Evolutionary conservation across 2,888 invertebrate species (phyloP).

Genomic region (Pyrochroa serraticornis): DNA sequence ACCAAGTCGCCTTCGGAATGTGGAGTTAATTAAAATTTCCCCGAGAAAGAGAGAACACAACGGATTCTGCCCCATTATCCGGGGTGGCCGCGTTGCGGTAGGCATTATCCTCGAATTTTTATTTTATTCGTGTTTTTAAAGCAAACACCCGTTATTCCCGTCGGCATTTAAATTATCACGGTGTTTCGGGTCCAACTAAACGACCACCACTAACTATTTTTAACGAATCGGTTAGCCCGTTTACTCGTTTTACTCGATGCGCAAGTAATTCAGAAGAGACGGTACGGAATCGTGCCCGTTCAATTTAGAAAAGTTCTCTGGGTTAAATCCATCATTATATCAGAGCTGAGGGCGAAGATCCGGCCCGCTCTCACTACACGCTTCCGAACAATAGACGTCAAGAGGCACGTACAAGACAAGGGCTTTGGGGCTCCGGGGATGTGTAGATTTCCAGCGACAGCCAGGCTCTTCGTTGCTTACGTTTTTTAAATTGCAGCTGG

Average conservation of each 20-base stretch:
- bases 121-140: slow-evolving; percentile 22
- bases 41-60: slow-evolving; percentile 5
- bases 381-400: slow-evolving; percentile 59
- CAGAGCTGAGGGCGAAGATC: slow-evolving; percentile 56
- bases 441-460: slow-evolving; percentile 26
- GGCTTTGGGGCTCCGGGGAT: slow-evolving; percentile 45
- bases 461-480: slow-evolving; percentile 5
- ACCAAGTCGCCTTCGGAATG: slow-evolving; percentile 23
- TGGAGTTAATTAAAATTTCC: slow-evolving; percentile 28
- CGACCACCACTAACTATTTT: not conserved
- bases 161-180: too few relatives aligned
- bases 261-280: slow-evolving; percentile 13
- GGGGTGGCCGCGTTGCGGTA: too few relatives aligned
- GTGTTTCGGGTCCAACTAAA: not conserved
- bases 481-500: slow-evolving; percentile 7
- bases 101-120: slow-evolving; percentile 5
- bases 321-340: slow-evolving; percentile 59
- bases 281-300: slow-evolving; percentile 22
- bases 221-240: not conserved
- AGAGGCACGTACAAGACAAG: slow-evolving; percentile 56
- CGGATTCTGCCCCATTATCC: too few relatives aligned
- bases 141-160: too few relatives aligned
- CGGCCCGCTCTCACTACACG: slow-evolving; percentile 55
- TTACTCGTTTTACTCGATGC: slow-evolving; percentile 11
- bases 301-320: slow-evolving; percentile 37